These are phyloP conservation scores for Ptyas mucosa DNA, from an alignment of 2,113 vertebrate genomes.

Conservation along the genomic window DNA sequence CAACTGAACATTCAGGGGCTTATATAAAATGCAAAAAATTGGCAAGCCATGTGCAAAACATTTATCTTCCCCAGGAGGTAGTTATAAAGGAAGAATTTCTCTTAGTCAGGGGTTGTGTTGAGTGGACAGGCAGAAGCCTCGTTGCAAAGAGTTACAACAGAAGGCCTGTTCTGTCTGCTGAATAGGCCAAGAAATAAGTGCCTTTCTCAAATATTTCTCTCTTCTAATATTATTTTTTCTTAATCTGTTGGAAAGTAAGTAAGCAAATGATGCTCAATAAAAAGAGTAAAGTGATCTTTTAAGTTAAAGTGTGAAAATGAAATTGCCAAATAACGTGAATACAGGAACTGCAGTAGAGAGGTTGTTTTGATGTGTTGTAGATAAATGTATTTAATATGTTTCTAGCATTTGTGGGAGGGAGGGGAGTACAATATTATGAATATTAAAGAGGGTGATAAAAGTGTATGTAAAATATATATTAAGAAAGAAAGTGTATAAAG, in stretches of 20 bases:
- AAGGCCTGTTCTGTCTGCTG: slow-evolving; percentile 40
- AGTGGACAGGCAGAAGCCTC: not conserved
- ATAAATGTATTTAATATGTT: slow-evolving; percentile 94
- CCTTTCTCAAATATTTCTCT: slow-evolving; percentile 60
- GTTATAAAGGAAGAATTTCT: slow-evolving; percentile 22
- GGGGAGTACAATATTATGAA: slow-evolving; percentile 76
- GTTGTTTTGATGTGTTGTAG: slow-evolving; percentile 93
- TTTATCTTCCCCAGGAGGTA: not conserved
- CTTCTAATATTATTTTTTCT: slow-evolving; percentile 29
- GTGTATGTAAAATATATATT: slow-evolving; percentile 82
- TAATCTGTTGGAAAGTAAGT: slow-evolving; percentile 65
- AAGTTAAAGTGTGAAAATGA: slow-evolving; percentile 80
- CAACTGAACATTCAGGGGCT: not conserved
- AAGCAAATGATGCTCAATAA: slow-evolving; percentile 75
- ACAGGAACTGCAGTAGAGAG: slow-evolving; percentile 79
- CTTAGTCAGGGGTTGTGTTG: slow-evolving; percentile 10
- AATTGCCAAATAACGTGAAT: slow-evolving; percentile 78
- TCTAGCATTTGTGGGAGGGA: slow-evolving; percentile 68
- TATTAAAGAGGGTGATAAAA: slow-evolving; percentile 81
- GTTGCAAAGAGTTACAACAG: not conserved
- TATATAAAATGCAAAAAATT: not conserved
- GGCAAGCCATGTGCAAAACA: not conserved
- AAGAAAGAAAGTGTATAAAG: slow-evolving; percentile 79
- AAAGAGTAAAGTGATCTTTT: slow-evolving; percentile 69
- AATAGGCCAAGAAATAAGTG: slow-evolving; percentile 64